Percentiles rank a stretch among this genome's conserved stretches.
These are phyloP conservation scores for Macropis europaea DNA, from an alignment of 2,888 invertebrate species.

Conservation along the genomic window DNA sequence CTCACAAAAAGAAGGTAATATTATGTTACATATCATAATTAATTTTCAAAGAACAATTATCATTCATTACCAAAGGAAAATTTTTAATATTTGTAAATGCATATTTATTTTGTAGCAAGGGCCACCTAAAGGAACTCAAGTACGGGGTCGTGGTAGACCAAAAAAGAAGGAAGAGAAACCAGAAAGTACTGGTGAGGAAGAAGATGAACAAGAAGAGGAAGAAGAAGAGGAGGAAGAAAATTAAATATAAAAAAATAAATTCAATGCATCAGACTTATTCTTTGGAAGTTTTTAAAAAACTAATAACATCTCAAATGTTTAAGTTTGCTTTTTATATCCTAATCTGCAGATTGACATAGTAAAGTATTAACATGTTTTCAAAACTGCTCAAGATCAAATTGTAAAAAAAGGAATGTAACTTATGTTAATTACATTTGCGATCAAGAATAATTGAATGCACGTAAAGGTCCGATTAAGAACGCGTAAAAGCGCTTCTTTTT, in stretches of 20 bases:
- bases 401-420: slow-evolving; percentile 17
- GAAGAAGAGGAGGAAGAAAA: slow-evolving; percentile 77
- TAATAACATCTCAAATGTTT: slow-evolving; percentile 26
- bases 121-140: slow-evolving; percentile 68
- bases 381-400: slow-evolving; percentile 30
- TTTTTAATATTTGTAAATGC: neutral
- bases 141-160: slow-evolving; percentile 76
- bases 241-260: slow-evolving; percentile 50
- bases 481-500: slow-evolving; percentile 8
- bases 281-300: slow-evolving; percentile 50
- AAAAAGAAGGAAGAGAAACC: slow-evolving; percentile 79
- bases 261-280: slow-evolving; percentile 47
- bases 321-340: slow-evolving; percentile 51
- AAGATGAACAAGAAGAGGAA: slow-evolving; percentile 78
- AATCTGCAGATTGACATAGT: slow-evolving; percentile 30
- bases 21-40: neutral
- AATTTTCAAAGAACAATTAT: neutral
- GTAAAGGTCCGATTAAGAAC: slow-evolving; percentile 7
- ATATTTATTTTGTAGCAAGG: slow-evolving; percentile 47
- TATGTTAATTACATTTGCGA: neutral
- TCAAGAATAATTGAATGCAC: neutral
- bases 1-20: slow-evolving; percentile 77
- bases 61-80: neutral
- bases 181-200: slow-evolving; percentile 77
- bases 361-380: slow-evolving; percentile 7